Base-by-base conservation (phyloP, 2,888 invertebrate species). In the Saturnia pavonia region DNA sequence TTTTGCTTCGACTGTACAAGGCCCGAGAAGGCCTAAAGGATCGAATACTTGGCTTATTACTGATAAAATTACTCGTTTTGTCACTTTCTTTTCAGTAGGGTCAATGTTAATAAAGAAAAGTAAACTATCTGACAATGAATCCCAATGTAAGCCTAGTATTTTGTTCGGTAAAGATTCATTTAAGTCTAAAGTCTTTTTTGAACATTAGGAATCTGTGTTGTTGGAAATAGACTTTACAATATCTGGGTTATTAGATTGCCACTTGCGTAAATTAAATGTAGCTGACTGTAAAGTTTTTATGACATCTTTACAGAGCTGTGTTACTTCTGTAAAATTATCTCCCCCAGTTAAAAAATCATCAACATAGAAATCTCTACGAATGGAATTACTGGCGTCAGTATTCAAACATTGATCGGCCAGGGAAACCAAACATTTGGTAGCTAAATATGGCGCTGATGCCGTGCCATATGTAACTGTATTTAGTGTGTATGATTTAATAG, bases 101-200 rank as follows among this genome's bases (percentile, higher is more conserved):
- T 78, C 69, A 48, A 42, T 42, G 9, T 76, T 67, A 43, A 79
- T 72, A 25, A 70, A 74, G 71, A 77, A 79, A 1, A 48, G 72
- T 16, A 81, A 70, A 9, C 27, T 70, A 63, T 81, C 80, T 42
- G 67, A 63, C 7, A 71, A 51, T 45, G 72, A 77, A 19, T 70
- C 9, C 80, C 82, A 82, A 60, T 78, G 42, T 27, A 81, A 40
- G 14, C 79, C 81, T 42, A 82, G 68, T 11, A 78, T 80, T 78
- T 81, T 81, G 40, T 34, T 45, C 19, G 71, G 60, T 34, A 48
- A 43, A 19, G 11, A 16, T 27, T 69, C 27, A 45, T 70, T 43
- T 57, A 70, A 65, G 54, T 75, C 67, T 66, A 72, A 70, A 22
- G 69, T 66, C 40, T 76, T 72, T 27, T 69, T 54, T 43, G 27